Conservation (phyloP, 2,113 vertebrate genomes). For the Channa maculata region DNA sequence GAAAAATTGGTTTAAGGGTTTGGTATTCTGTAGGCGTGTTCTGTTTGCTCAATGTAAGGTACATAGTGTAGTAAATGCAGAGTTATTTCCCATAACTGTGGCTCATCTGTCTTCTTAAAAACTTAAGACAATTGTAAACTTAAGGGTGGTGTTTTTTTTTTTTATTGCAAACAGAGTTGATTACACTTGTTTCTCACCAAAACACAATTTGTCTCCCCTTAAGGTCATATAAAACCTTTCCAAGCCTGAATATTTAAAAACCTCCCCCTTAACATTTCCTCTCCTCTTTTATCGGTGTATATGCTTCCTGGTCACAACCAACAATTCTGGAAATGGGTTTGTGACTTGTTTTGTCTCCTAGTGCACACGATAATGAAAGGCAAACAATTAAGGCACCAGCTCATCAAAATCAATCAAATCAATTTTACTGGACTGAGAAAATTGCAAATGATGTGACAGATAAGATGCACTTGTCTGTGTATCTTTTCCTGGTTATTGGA, state of each 20-base stretch:
- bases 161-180: constrained; percentile 36
- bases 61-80: neutral
- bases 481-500: constrained; percentile 4
- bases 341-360: neutral
- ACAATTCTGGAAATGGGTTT: constrained; percentile 1
- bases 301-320: neutral
- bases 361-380: neutral
- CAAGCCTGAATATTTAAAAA: constrained; percentile 24
- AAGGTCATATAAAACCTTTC: constrained; percentile 17
- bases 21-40: too few relatives aligned
- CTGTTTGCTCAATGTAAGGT: neutral
- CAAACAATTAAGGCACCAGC: neutral
- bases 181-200: constrained; percentile 27
- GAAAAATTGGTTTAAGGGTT: too few relatives aligned
- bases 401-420: constrained; percentile 15
- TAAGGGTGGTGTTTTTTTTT: constrained; percentile 14
- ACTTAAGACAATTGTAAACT: constrained; percentile 32
- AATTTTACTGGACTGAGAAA: neutral
- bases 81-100: neutral
- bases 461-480: neutral
- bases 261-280: constrained; percentile 8
- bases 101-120: constrained; percentile 29
- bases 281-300: neutral
- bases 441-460: constrained; percentile 20
- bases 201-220: neutral